These are phyloP conservation scores for Acanthurus leucopareius DNA, from an alignment of 2,797 vertebrate genomes.

Conservation along the genomic window DNA sequence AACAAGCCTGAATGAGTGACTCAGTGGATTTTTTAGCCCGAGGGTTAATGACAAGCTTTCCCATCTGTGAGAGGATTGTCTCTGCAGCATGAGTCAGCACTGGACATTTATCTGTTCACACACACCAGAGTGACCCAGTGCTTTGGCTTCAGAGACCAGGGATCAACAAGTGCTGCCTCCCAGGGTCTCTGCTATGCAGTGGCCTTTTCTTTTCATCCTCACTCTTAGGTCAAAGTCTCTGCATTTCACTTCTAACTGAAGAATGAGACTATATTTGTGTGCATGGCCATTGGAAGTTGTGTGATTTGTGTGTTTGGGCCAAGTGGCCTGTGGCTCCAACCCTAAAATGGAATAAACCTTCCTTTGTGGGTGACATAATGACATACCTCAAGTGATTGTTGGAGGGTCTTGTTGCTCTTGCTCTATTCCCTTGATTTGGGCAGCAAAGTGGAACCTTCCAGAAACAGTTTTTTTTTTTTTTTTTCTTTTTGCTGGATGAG, in stretches of 20 bases:
- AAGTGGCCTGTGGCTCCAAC: constrained; percentile 72
- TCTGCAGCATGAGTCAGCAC: constrained; percentile 62
- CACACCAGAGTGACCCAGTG: constrained; percentile 43
- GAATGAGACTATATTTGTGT: constrained; percentile 68
- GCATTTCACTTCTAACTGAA: constrained; percentile 48
- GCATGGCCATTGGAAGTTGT: constrained; percentile 59
- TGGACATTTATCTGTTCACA: constrained; percentile 54
- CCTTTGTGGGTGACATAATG: constrained; percentile 82
- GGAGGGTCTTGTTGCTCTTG: constrained; percentile 70
- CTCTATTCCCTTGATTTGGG: constrained; percentile 60
- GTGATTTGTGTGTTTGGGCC: constrained; percentile 71
- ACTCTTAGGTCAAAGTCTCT: constrained; percentile 53
- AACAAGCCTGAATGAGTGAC: constrained; percentile 37
- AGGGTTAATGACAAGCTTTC: constrained; percentile 50
- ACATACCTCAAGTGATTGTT: constrained; percentile 77
- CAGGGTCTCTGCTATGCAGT: constrained; percentile 42
- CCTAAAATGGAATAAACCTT: constrained; percentile 77
- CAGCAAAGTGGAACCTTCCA: constrained; percentile 61
- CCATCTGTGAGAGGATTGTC: constrained; percentile 51
- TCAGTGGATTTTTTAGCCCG: constrained; percentile 21
- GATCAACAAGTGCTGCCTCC: constrained; percentile 60
- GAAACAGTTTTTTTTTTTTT: constrained; percentile 36
- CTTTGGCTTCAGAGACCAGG: constrained; percentile 31
- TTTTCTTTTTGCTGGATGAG: constrained; percentile 38
- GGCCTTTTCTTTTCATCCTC: constrained; percentile 62